Conservation (phyloP, 2,888 invertebrate species). For the Prosopocoilus inquinatus region DNA sequence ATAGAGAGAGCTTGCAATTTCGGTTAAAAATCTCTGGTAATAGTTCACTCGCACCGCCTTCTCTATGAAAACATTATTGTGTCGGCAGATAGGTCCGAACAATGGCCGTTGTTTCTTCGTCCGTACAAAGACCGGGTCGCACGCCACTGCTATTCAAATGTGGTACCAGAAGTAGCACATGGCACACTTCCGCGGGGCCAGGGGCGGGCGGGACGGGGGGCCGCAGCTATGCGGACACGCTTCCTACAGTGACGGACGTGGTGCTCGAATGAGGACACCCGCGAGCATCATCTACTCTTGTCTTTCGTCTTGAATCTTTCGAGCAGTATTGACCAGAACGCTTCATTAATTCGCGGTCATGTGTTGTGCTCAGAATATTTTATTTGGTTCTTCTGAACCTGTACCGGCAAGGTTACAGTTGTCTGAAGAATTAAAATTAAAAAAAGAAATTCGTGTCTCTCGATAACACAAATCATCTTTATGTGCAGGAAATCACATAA, state of each 20-base stretch:
- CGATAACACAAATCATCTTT: too few relatives aligned
- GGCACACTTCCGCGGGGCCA: constrained; percentile 41
- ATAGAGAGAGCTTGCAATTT: too few relatives aligned
- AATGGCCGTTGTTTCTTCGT: background rate
- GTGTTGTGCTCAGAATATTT: background rate
- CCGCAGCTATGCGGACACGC: constrained; percentile 46
- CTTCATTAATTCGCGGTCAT: background rate
- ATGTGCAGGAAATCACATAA: too few relatives aligned
- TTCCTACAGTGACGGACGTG: constrained; percentile 48
- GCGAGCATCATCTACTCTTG: constrained; percentile 27
- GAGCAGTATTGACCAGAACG: background rate
- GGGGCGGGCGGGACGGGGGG: constrained; percentile 28
- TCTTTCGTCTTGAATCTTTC: constrained; percentile 3
- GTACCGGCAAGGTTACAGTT: background rate
- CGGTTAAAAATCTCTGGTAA: background rate
- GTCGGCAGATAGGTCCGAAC: background rate
- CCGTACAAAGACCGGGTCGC: constrained; percentile 17
- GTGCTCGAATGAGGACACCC: constrained; percentile 45
- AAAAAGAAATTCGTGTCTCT: background rate
- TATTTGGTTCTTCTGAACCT: background rate
- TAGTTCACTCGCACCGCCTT: constrained; percentile 1
- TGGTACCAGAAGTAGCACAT: constrained; percentile 42
- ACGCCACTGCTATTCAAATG: constrained; percentile 40
- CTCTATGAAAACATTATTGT: background rate
- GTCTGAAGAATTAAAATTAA: background rate